Evolutionary conservation across 2,888 invertebrate genomes (phyloP), one percentile per base, ranked within the genome.

Genomic region (Ophion slaviceki): DNA sequence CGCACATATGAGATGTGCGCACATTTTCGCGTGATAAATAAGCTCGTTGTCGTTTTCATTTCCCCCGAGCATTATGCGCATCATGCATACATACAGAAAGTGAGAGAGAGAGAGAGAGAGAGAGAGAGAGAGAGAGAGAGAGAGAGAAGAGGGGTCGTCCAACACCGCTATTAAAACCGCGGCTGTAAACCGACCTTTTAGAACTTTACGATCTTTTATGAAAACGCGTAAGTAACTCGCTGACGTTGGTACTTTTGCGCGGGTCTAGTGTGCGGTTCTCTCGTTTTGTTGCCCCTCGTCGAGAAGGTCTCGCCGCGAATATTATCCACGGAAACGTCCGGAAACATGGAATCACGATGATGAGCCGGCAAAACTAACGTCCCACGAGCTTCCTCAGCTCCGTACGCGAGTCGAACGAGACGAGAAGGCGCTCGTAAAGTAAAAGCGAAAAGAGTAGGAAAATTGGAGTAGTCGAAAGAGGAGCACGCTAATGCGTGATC

Each of bases 181-280:
- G 90, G 91, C 89, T 92, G 91, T 92, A 91, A 92, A 91, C 88
- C 90, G 87, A 89, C 92, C 91, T 92, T 92, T 92, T 91, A 92
- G 91, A 53, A 90, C 89, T 92, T 92, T 92, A 92, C 90, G 91
- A 91, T 88, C 90, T 90, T 90, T 88, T 91, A 90, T 89, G 89
- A 87, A 89, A 90, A 88, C 88, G 88, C 89, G 88, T 89, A 89
- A 90, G 89, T 88, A 88, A 89, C 88, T 89, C 87, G 88, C 88
- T 88, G 85, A 89, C 87, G 84, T 77, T 77, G 86, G 74, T 80
- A 68, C 79, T 85, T 82, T 72, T 74, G 68, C 79, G 45, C 32
- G 76, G 53, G 17, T 53, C 53, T 53, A 53, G 53, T 53, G 53
- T 53, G 53, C 53, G 53, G 36, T 59, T n/a, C 45, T 74, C 74